Evolutionary conservation across 2,888 invertebrate species (phyloP).

Genomic region (Parelbella ahira): DNA sequence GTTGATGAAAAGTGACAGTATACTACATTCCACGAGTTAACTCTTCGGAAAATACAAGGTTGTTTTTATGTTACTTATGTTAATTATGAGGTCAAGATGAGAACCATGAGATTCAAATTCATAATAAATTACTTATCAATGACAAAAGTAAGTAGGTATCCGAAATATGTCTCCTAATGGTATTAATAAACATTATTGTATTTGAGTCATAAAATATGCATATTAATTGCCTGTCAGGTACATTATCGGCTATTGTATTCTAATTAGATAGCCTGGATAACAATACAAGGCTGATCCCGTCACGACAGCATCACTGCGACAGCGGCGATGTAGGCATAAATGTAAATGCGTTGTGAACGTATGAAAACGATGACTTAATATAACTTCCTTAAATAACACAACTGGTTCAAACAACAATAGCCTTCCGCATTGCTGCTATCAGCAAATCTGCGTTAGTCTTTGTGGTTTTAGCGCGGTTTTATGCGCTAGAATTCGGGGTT

Average conservation of each 20-base stretch:
- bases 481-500: too few species aligned
- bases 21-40: too few species aligned
- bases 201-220: conserved; percentile 34
- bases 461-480: too few species aligned
- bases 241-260: conserved; percentile 70
- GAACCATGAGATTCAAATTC: too few species aligned
- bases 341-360: conserved; percentile 24
- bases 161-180: conserved; percentile 11
- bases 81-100: too few species aligned
- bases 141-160: too few species aligned
- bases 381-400: conserved; percentile 29
- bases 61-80: too few species aligned
- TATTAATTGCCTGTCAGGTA: conserved; percentile 66
- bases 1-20: too few species aligned
- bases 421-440: not conserved
- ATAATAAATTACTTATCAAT: too few species aligned
- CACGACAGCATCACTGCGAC: conserved; percentile 60
- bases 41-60: too few species aligned
- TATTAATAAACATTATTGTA: conserved; percentile 20
- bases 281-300: conserved; percentile 60
- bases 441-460: too few species aligned
- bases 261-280: conserved; percentile 65
- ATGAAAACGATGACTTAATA: conserved; percentile 10
- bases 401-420: conserved; percentile 29
- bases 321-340: conserved; percentile 39